Base-by-base conservation (phyloP, 2,888 invertebrate genomes). In the Rotaria macrura region DNA sequence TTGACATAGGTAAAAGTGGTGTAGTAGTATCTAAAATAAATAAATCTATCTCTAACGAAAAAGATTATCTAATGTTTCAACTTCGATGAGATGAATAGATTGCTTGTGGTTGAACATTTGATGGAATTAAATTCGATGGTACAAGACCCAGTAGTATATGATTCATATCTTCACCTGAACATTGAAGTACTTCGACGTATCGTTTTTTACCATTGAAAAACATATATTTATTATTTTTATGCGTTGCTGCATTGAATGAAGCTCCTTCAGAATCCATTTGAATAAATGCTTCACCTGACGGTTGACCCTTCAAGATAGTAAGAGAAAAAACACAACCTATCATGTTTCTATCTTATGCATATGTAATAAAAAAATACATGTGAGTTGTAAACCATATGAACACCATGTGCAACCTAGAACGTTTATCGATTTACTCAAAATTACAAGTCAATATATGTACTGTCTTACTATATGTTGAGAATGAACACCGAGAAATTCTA, bases 371-470 rank as follows among this genome's bases (percentile, higher is more conserved):
- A 52, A 91, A 47, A 90, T 91, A 96, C 97, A 94, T 97, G 96
- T 87, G 97, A 94, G 92, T 98, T 99, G 92, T 96, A 98, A 84
- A 99, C 97, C 97, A 99, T 97, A 91, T 99, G 99, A 10, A 99
- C 98, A 84, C 97, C 97, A 43, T 87, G 87, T 54, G 84, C 54
- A n/a, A 79, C 65, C 65, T 65, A 34, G 20, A 25, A 34, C n/a
- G 40, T 17, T 38, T 2, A 29, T 25, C 25, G 2, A 40, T 38
- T 6, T 57, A 25, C n/a, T 40, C 49, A 20, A 38, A 10, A 38
- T 10, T 25, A 55, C 0, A 38, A 17, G 20, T 6, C 17, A 38
- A 38, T 20, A 90, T 90, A 89, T 95, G 96, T 85, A 97, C 95
- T 34, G 5, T 34, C 65, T 65, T 65, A 83, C 83, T 88, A 99